These are phyloP conservation scores for Spodoptera exigua DNA, from an alignment of 2,888 invertebrate species.

Conservation along the genomic window DNA sequence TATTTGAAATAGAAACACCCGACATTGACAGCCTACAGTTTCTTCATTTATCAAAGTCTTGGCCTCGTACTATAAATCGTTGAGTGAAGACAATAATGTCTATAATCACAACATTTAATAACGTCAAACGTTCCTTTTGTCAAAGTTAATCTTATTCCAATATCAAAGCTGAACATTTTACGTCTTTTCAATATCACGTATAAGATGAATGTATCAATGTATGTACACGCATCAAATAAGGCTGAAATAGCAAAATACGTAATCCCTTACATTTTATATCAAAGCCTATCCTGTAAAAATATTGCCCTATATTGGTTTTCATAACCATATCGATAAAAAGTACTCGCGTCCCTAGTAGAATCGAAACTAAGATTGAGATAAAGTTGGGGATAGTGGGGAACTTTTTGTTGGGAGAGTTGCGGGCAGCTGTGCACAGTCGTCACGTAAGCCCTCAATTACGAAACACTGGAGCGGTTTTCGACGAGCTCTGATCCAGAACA, in stretches of 20 bases:
- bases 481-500: constrained; percentile 76
- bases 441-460: constrained; percentile 89
- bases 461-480: constrained; percentile 84
- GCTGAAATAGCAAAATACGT: constrained; percentile 60
- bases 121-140: constrained; percentile 7
- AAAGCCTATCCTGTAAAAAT: constrained; percentile 65
- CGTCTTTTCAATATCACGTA: constrained; percentile 39
- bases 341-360: constrained; percentile 71
- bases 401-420: constrained; percentile 80
- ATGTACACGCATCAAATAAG: constrained; percentile 55
- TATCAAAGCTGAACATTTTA: constrained; percentile 34
- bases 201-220: constrained; percentile 42
- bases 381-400: constrained; percentile 81
- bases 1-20: constrained; percentile 1
- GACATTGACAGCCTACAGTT: not conserved
- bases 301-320: constrained; percentile 75
- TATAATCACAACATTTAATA: constrained; percentile 6
- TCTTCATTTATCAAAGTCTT: constrained; percentile 14
- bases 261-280: constrained; percentile 66
- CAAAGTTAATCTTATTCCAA: constrained; percentile 22
- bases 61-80: constrained; percentile 10
- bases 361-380: constrained; percentile 85
- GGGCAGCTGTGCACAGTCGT: constrained; percentile 83
- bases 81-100: constrained; percentile 9
- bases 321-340: constrained; percentile 72